Conservation (phyloP, 2,113 vertebrate genomes). For the Leptobrachium leishanense region DNA sequence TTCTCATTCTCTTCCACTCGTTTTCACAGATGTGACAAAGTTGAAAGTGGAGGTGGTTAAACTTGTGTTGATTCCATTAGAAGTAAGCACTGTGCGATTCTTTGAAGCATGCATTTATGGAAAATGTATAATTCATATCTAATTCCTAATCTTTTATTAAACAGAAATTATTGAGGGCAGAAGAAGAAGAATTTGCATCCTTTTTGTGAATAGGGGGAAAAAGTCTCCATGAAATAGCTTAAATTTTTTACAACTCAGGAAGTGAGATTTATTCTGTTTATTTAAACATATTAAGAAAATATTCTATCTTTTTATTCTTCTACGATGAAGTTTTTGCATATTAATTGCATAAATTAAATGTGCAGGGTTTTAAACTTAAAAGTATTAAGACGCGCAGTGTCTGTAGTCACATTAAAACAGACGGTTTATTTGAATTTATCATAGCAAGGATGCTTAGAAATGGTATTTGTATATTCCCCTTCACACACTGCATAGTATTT, state of each 20-base stretch:
- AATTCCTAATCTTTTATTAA: slow-evolving; percentile 43
- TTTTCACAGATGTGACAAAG: not conserved
- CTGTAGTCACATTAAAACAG: no score
- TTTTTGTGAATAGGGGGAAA: slow-evolving; percentile 1
- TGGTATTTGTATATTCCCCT: no score
- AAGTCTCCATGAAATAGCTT: not conserved
- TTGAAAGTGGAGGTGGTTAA: not conserved
- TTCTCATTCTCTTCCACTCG: no score
- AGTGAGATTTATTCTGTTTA: not conserved
- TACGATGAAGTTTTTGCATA: not conserved
- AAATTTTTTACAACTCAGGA: not conserved
- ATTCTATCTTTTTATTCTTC: not conserved
- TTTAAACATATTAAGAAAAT: not conserved
- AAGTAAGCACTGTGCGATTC: not conserved
- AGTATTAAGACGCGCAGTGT: no score
- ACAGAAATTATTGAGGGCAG: slow-evolving; percentile 28
- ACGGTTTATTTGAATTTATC: no score
- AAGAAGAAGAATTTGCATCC: not conserved
- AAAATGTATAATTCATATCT: slow-evolving; percentile 33
- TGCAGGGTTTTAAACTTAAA: not conserved
- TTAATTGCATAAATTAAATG: not conserved
- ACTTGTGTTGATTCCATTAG: not conserved
- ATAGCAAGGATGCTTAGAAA: no score
- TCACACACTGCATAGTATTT: no score
- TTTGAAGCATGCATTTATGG: slow-evolving; percentile 30